Conservation (phyloP, 53 echinoderm and acorn worm genomes). For the Stichopus horrens region DNA sequence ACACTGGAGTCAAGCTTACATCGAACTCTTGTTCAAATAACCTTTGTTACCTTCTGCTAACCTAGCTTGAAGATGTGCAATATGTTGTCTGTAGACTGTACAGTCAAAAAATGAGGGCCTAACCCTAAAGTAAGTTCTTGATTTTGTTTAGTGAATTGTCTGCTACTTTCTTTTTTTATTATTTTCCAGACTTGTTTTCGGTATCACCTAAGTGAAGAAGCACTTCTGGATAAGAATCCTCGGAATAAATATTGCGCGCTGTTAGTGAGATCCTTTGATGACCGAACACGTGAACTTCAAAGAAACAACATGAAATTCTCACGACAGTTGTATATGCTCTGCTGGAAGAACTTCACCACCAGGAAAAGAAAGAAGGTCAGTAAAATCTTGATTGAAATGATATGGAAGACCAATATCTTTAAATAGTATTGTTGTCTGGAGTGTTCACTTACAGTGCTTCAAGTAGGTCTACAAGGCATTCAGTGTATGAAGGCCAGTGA, state of each 20-base stretch:
- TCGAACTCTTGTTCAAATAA: too few species aligned
- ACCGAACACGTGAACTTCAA: background rate
- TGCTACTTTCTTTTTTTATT: background rate
- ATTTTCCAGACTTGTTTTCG: background rate
- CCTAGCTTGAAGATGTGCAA: too few species aligned
- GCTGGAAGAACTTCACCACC: conserved; percentile 69
- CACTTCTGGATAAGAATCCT: background rate
- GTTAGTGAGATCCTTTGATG: background rate
- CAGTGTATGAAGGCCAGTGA: too few species aligned
- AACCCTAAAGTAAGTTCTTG: too few species aligned
- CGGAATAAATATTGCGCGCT: background rate
- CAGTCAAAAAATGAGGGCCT: too few species aligned
- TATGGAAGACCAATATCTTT: background rate
- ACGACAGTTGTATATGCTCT: conserved; percentile 55
- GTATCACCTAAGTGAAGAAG: background rate
- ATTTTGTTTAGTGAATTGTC: too few species aligned
- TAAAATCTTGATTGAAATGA: background rate
- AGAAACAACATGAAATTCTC: conserved; percentile 55
- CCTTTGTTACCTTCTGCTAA: too few species aligned
- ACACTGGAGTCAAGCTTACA: too few species aligned
- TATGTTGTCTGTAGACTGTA: too few species aligned
- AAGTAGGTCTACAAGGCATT: too few species aligned
- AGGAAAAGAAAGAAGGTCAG: conserved; percentile 69
- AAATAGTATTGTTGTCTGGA: background rate
- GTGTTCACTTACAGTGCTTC: too few species aligned